Evolutionary conservation across 1,140 invertebrate species (phyloP), one percentile per base, ranked within the genome.

Genomic region (Bombus difficillimus): DNA sequence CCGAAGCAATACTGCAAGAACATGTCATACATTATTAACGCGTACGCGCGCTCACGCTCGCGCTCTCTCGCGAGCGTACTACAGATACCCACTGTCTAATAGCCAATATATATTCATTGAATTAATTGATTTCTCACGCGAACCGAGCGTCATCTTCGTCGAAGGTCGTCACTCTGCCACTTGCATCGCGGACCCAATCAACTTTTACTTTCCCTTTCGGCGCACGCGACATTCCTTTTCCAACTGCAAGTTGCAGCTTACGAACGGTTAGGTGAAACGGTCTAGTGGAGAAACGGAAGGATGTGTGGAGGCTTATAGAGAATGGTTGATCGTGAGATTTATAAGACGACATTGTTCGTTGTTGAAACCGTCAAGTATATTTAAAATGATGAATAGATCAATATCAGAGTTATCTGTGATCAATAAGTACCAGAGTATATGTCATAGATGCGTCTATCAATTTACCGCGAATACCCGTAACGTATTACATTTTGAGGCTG

Each of bases 11-110:
- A 78, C 88, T 88, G 81, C 90, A 89, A 91, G 89, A 89, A 89
- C 90, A 91, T 89, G 90, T 91, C 90, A 91, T 91, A 91, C 90
- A 90, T 91, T 91, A 91, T 91, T 91, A 91, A 91, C 85, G 85
- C 81, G 43, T 66, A 75, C 53, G 37, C 72, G 81, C 81, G 81
- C 77, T 15, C 66, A 34, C 32, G 64, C 75, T 74, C n/a, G 74
- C 18, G 64, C 79, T 74, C n/a, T 47, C n/a, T 32, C 18, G 25
- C 59, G 1, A 62, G 28, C 28, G 28, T 28, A 28, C 25, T 5
- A 82, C 87, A 64, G 82, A 91, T 83, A 88, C 86, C 86, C 86
- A 89, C 90, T 89, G 86, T 91, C 90, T 91, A 91, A 91, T 91
- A 86, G 81, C 90, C 90, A 91, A 91, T 91, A 91, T 91, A 91